A percentile compares a stretch with the other conserved stretches of the same genome.
These are phyloP conservation scores for Hedychridium roseum DNA, from an alignment of 2,888 invertebrate species.

Conservation along the genomic window DNA sequence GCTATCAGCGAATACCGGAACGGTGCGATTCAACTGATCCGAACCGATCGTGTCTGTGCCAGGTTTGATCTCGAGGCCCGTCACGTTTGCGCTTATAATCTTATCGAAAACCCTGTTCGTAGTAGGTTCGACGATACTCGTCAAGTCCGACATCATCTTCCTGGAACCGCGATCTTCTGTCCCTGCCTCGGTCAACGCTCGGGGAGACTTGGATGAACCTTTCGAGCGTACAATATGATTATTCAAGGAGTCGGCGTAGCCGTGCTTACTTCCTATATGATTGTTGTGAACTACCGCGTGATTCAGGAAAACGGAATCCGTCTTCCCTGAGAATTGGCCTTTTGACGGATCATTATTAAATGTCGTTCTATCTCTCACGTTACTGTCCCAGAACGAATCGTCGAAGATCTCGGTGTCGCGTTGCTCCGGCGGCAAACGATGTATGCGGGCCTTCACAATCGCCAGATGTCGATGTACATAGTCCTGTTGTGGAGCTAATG, in stretches of 20 bases:
- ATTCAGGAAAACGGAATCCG: slow-evolving; percentile 51
- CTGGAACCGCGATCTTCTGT: no score
- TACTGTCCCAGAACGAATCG: slow-evolving; percentile 48
- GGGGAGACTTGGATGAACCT: slow-evolving; percentile 41
- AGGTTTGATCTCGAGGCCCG: slow-evolving; percentile 50
- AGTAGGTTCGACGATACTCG: slow-evolving; percentile 34
- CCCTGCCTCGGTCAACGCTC: no score
- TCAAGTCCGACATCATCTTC: slow-evolving; percentile 20
- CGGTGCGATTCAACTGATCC: slow-evolving; percentile 41
- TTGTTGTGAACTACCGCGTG: slow-evolving; percentile 49
- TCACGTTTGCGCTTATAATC: slow-evolving; percentile 46
- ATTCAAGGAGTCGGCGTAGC: slow-evolving; percentile 36
- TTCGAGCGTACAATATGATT: slow-evolving; percentile 49
- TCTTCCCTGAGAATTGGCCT: slow-evolving; percentile 46
- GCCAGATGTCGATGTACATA: slow-evolving; percentile 90
- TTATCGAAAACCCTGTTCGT: slow-evolving; percentile 46
- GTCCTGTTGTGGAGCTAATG: slow-evolving; percentile 87
- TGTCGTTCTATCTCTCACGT: slow-evolving; percentile 28
- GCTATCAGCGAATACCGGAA: slow-evolving; percentile 21
- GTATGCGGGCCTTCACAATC: slow-evolving; percentile 80
- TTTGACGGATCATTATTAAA: slow-evolving; percentile 40
- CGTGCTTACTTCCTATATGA: slow-evolving; percentile 47
- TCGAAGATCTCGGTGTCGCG: slow-evolving; percentile 53
- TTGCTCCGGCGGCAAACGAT: slow-evolving; percentile 54
- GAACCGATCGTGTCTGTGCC: slow-evolving; percentile 40